A percentile compares a stretch with the other conserved stretches of the same genome.
phyloP scores from a whole-genome alignment of 1,140 invertebrate species.

The Drosophila murphyi region DNA sequence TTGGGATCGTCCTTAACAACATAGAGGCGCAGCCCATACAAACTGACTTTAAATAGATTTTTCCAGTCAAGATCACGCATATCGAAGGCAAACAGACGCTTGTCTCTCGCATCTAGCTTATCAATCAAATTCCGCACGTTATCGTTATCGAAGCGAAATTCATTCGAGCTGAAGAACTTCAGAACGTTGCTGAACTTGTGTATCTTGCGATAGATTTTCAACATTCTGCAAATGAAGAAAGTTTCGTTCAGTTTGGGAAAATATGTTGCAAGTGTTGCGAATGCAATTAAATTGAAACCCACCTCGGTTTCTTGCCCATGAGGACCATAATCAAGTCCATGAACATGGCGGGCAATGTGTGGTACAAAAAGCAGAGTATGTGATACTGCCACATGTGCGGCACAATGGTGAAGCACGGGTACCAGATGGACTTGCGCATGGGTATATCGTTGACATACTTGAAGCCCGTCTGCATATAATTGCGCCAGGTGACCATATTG shows the following conservation, averaged over 20 bases:
- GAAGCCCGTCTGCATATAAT: slow-evolving; percentile 85
- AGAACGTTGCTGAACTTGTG: slow-evolving; percentile 89
- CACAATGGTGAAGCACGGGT: slow-evolving; percentile 85
- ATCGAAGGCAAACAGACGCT: slow-evolving; percentile 89
- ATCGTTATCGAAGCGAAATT: slow-evolving; percentile 90
- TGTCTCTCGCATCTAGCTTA: slow-evolving; percentile 87
- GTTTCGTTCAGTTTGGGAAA: background rate
- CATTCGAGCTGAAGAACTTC: slow-evolving; percentile 89
- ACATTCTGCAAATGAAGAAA: slow-evolving; percentile 86
- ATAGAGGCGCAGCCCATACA: slow-evolving; percentile 88
- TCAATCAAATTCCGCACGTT: slow-evolving; percentile 88
- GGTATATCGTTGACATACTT: slow-evolving; percentile 84
- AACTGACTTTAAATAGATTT: slow-evolving; percentile 87
- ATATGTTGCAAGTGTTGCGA: background rate
- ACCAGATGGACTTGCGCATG: slow-evolving; percentile 85
- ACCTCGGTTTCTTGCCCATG: slow-evolving; percentile 86
- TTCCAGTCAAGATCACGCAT: slow-evolving; percentile 89
- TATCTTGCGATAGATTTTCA: slow-evolving; percentile 90
- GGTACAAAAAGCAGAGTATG: slow-evolving; percentile 86
- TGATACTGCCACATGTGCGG: slow-evolving; percentile 85
- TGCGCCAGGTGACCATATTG: slow-evolving; percentile 88
- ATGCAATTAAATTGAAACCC: slow-evolving; percentile 20
- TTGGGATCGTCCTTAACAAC: slow-evolving; percentile 89
- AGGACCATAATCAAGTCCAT: slow-evolving; percentile 86
- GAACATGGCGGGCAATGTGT: slow-evolving; percentile 87